phyloP scores from a whole-genome alignment of 64 coral and sea anemone species.

The Trachythela sp. region DNA sequence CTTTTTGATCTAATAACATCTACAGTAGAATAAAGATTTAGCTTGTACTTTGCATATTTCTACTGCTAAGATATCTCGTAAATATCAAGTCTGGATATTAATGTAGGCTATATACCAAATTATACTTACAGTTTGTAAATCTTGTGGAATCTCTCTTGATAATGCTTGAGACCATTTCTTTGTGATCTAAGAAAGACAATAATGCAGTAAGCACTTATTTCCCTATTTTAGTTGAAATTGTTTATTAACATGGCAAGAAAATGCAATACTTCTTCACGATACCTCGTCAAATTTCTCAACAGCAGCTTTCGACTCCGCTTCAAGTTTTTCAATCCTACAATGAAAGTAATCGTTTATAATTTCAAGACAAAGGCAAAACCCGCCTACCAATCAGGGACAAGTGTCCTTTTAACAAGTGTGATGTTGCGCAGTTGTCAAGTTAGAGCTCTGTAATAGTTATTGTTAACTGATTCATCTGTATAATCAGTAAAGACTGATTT shows the following conservation, averaged over 20 bases:
- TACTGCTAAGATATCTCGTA: too few relatives aligned
- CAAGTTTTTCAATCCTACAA: conserved; percentile 85
- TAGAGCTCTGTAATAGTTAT: too few relatives aligned
- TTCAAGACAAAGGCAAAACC: not conserved
- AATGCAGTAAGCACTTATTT: too few relatives aligned
- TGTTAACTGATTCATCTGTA: too few relatives aligned
- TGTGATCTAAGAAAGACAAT: conserved; percentile 53
- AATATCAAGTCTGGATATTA: too few relatives aligned
- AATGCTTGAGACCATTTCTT: conserved; percentile 98
- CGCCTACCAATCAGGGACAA: not conserved
- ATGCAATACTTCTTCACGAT: not conserved
- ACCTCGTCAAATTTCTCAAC: conserved; percentile 97
- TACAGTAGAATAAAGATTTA: not conserved
- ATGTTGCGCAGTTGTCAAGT: too few relatives aligned
- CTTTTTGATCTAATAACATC: conserved; percentile 89
- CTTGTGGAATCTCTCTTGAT: conserved; percentile 90
- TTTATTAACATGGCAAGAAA: too few relatives aligned
- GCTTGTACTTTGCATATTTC: not conserved
- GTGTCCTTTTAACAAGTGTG: too few relatives aligned
- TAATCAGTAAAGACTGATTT: too few relatives aligned
- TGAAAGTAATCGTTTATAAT: not conserved
- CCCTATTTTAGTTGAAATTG: too few relatives aligned
- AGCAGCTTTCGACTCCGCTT: conserved; percentile 86
- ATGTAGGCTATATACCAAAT: too few relatives aligned
- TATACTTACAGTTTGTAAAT: conserved; percentile 73